Base-by-base conservation (phyloP, 37 sponge, comb jelly and placozoan species). In the Aphrocallistes beatrix region DNA sequence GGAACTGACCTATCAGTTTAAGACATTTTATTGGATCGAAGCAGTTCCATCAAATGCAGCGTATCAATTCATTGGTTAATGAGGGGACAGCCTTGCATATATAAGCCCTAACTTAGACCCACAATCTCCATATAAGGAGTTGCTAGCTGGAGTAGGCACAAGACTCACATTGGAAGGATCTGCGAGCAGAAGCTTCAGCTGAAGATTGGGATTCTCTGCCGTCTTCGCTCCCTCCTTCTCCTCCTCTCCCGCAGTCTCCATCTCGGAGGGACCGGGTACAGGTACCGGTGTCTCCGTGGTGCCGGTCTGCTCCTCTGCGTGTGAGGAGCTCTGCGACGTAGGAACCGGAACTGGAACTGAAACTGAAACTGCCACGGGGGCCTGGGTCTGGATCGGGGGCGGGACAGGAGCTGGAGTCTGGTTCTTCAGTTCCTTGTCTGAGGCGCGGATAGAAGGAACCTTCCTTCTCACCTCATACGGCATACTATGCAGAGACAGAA, bases 371-470 rank as follows among this genome's bases (percentile, higher is more conserved):
- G 6, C 45, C 6, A 42, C 13, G 13, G 45, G 45, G 10, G 6
- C 10, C 13, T 16, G 6, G 13, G 45, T 6, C 45, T 42, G 45
- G 6, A 42, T 42, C 6, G 45, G 45, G 10, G 6, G 10, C 21
- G 75, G 17, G 8, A 13, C 3, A 60, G 75, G 75, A 60, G 17
- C 6, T 3, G 75, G 28, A n/a, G n/a, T n/a, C n/a, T n/a, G n/a
- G n/a, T n/a, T n/a, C n/a, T n/a, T n/a, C n/a, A n/a, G n/a, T 60
- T 60, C 75, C 75, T 60, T 60, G 75, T 60, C 75, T 3, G 75
- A 60, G 75, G 75, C 25, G 32, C 10, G 25, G 8, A 60, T 60
- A 1, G 75, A 60, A 28, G 34, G 8, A 19, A 6, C 32, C n/a
- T 60, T 60, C 75, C 75, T 3, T 60, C n/a, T 60, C 75, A 6